Base-by-base conservation (phyloP, 2,888 invertebrate genomes). In the Erebia palarica region DNA sequence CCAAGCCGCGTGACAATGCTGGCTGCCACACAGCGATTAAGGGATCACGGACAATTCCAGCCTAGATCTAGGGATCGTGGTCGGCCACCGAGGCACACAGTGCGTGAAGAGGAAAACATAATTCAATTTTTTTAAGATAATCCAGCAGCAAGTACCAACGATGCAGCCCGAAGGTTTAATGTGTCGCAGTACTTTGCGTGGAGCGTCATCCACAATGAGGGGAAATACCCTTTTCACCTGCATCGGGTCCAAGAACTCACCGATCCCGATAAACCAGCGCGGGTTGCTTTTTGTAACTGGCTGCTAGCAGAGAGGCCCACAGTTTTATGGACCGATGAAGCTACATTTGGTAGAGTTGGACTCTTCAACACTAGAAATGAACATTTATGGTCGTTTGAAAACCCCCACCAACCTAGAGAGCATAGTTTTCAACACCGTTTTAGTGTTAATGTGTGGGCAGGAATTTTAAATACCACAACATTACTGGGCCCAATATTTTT, bases 361-460 rank as follows among this genome's bases (percentile, higher is more conserved):
- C 18, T 65, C 8, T 55, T 57, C n/a, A 65, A 65, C 42, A n/a
- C 27, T 9, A 27, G 57, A 13, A 71, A 73, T 18, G 49, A 36
- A 11, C 71, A 71, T 64, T 69, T 69, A 11, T 69, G 71, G 71
- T 16, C 18, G 5, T 5, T 16, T 10, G 72, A 72, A 64, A 74
- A 74, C 42, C 74, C 72, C 1, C 70, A 71, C n/a, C 44, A 44
- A 59, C 11, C 51, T 4, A 67, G 72, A 66, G 64, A 36, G 7
- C 42, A 69, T 61, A 16, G 58, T 55, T 74, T 70, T 53, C 72
- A 74, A 51, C 66, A 68, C 11, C 61, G 69, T 13, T 72, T 72
- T 44, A 65, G 68, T 44, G 72, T 74, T 14, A 70, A 69, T 59
- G 65, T 72, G n/a, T 75, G 72, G 75, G 70, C 72, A n/a, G 75